Percentiles rank a stretch among this genome's conserved stretches.
Conservation (phyloP, 2,113 vertebrate genomes). For the Eptatretus burgeri region DNA sequence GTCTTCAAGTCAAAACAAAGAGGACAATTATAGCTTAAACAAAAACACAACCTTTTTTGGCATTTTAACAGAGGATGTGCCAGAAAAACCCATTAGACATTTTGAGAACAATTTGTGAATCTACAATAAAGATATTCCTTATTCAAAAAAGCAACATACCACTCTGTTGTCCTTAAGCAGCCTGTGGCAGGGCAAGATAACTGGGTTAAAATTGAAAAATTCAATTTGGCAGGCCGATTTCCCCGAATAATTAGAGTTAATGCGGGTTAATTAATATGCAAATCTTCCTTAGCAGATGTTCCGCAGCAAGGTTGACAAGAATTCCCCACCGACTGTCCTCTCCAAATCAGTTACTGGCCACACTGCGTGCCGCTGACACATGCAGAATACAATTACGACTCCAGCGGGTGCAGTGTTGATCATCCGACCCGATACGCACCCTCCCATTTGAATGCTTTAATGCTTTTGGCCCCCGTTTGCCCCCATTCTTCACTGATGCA, state of each 20-base stretch:
- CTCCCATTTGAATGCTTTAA: too few relatives aligned
- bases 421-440: too few relatives aligned
- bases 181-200: slow-evolving; percentile 5
- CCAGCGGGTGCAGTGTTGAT: background rate
- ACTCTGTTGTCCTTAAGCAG: background rate
- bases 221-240: slow-evolving; percentile 99
- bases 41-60: too few relatives aligned
- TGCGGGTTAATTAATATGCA: slow-evolving; percentile 99
- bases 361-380: background rate
- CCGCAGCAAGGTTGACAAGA: slow-evolving; percentile 40
- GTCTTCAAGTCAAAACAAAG: too few relatives aligned
- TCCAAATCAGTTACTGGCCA: slow-evolving; percentile 2
- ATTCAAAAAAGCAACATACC: slow-evolving; percentile 4
- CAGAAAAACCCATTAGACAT: too few relatives aligned
- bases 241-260: slow-evolving; percentile 99
- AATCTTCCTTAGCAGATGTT: slow-evolving; percentile 99
- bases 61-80: too few relatives aligned
- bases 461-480: too few relatives aligned
- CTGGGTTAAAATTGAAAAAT: slow-evolving; percentile 99
- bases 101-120: too few relatives aligned
- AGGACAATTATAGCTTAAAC: too few relatives aligned
- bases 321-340: background rate
- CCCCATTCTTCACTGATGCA: too few relatives aligned
- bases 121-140: background rate
- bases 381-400: slow-evolving; percentile 6